These are phyloP conservation scores for Dynastes hyllus DNA, from an alignment of 2,888 invertebrate species.

Conservation along the genomic window DNA sequence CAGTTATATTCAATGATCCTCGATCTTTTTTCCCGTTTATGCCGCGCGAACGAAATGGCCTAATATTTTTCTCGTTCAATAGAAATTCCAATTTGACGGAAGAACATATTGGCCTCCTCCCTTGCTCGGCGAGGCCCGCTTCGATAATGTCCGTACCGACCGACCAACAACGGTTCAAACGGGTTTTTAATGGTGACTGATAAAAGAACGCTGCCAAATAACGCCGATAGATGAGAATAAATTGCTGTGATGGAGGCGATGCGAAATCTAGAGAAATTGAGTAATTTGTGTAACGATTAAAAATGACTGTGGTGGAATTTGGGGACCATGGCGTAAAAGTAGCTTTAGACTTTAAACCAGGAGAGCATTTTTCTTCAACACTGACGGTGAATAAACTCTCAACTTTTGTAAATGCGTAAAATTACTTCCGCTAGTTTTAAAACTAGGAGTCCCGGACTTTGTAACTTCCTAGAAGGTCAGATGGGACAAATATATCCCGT, in stretches of 20 bases:
- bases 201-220: neutral
- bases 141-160: neutral
- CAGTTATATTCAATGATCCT: constrained; percentile 38
- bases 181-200: constrained; percentile 13
- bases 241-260: neutral
- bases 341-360: neutral
- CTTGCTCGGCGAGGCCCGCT: neutral
- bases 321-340: neutral
- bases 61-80: constrained; percentile 41
- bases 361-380: too few species aligned
- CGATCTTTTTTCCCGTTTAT: constrained; percentile 15
- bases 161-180: neutral
- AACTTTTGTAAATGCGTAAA: neutral
- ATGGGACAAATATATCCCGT: too few species aligned
- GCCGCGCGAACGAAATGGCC: constrained; percentile 3
- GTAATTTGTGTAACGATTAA: constrained; percentile 10
- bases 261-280: constrained; percentile 2
- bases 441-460: too few species aligned
- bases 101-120: constrained; percentile 31
- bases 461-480: too few species aligned
- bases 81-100: constrained; percentile 40
- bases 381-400: neutral
- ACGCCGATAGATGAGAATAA: constrained; percentile 1
- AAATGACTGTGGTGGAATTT: neutral
- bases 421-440: too few species aligned